phyloP scores from a whole-genome alignment of 1,140 invertebrate species.

The Bombus confusus region DNA sequence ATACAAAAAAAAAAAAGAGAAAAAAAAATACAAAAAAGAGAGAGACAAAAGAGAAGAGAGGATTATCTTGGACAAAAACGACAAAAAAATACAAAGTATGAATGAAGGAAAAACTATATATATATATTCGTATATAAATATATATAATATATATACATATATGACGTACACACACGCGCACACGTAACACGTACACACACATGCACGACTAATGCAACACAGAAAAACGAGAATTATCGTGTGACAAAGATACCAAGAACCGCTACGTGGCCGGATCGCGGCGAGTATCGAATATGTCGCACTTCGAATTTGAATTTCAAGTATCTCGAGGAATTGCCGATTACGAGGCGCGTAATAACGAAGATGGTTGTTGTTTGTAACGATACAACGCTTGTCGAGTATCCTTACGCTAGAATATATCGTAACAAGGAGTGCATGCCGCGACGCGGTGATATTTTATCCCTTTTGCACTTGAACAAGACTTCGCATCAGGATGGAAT shows the following conservation, averaged over 20 bases:
- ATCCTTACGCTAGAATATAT: neutral
- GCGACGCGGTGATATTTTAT: neutral
- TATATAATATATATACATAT: conserved; percentile 57
- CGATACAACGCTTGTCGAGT: conserved; percentile 3
- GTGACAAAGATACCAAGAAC: conserved; percentile 27
- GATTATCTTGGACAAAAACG: neutral
- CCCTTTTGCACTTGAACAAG: neutral
- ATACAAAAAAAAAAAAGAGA: conserved; percentile 10
- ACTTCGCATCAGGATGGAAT: no score
- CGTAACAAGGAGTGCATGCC: neutral
- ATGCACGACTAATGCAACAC: conserved; percentile 33
- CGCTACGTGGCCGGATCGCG: conserved; percentile 59
- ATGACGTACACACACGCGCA: conserved; percentile 42
- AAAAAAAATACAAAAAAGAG: neutral
- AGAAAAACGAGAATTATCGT: conserved; percentile 29
- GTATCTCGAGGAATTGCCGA: neutral
- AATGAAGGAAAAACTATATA: conserved; percentile 43
- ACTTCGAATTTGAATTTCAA: neutral
- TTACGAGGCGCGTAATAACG: neutral
- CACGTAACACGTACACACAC: conserved; percentile 37
- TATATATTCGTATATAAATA: conserved; percentile 54
- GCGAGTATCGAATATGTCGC: conserved; percentile 60
- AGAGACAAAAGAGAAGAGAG: neutral
- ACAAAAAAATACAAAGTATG: neutral
- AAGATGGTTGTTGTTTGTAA: conserved; percentile 18